Conservation (phyloP, 2,113 vertebrate genomes). For the Antidorcas marsupialis region DNA sequence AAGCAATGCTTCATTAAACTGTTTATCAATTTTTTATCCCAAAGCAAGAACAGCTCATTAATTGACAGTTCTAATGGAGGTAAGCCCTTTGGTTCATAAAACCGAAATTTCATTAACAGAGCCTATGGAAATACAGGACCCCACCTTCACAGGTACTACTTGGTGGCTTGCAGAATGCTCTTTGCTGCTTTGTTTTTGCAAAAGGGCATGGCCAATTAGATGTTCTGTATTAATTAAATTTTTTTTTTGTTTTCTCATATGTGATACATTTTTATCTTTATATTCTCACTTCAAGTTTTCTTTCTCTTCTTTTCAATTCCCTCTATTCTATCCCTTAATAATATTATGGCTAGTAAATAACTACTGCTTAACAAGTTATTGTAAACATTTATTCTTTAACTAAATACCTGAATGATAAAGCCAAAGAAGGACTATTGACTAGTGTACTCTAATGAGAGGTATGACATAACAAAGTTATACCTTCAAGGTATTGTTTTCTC, state of each 20-base stretch:
- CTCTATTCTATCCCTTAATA: not conserved
- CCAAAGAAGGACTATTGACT: conserved; percentile 10
- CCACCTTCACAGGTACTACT: not conserved
- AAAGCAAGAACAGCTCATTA: conserved; percentile 48
- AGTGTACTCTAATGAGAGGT: conserved; percentile 50
- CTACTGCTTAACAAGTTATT: not conserved
- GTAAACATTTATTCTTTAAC: not conserved
- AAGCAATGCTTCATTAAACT: not conserved
- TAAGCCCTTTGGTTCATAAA: not conserved
- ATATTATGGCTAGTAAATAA: not conserved
- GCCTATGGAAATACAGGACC: conserved; percentile 31
- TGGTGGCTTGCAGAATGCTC: conserved; percentile 9
- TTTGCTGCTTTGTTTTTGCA: conserved; percentile 28
- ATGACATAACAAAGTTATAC: conserved; percentile 48
- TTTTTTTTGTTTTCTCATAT: conserved; percentile 47
- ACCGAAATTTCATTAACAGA: not conserved
- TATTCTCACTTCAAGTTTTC: not conserved
- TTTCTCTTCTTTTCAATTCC: not conserved
- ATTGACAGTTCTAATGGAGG: conserved; percentile 21
- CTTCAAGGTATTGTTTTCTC: conserved; percentile 68
- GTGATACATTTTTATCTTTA: conserved; percentile 15
- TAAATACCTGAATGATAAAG: not conserved
- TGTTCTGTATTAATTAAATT: conserved; percentile 58
- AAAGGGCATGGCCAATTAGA: conserved; percentile 62
- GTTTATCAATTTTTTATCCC: not conserved